Evolutionary conservation across 2,888 invertebrate species (phyloP).

Genomic region (Cryptocheilus praepositus): DNA sequence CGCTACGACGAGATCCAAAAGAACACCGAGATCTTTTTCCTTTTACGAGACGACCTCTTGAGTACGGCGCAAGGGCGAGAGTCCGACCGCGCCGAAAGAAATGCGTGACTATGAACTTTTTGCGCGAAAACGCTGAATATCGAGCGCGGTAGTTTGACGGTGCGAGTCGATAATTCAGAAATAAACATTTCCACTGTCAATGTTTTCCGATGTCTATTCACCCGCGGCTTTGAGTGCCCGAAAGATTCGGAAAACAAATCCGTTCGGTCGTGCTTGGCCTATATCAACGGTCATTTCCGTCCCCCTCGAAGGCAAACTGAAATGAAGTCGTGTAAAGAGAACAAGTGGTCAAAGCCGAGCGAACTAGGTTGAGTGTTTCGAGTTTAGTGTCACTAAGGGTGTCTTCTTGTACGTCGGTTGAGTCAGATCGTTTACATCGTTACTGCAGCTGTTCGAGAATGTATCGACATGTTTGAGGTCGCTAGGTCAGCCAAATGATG

Average conservation of each 20-base stretch:
- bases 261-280: not conserved
- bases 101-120: not conserved
- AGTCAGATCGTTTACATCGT: slow-evolving; percentile 50
- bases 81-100: not conserved
- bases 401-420: slow-evolving; percentile 31
- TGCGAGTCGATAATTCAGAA: too few relatives aligned
- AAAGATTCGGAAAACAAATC: too few relatives aligned
- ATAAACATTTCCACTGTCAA: too few relatives aligned
- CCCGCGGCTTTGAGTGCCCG: too few relatives aligned
- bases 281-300: not conserved
- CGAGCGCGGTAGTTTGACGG: too few relatives aligned
- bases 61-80: not conserved
- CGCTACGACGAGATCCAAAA: slow-evolving; percentile 39
- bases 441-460: slow-evolving; percentile 41
- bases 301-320: not conserved
- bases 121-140: not conserved
- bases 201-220: too few relatives aligned
- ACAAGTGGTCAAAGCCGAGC: slow-evolving; percentile 24
- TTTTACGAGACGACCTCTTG: slow-evolving; percentile 12
- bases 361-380: slow-evolving; percentile 37
- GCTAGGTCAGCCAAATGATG: slow-evolving; percentile 7
- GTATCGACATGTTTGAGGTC: not conserved
- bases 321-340: slow-evolving; percentile 21
- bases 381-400: slow-evolving; percentile 1
- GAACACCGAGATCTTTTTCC: slow-evolving; percentile 38